phyloP scores from a whole-genome alignment of 2,113 vertebrate species.

The Lasiurus cinereus region DNA sequence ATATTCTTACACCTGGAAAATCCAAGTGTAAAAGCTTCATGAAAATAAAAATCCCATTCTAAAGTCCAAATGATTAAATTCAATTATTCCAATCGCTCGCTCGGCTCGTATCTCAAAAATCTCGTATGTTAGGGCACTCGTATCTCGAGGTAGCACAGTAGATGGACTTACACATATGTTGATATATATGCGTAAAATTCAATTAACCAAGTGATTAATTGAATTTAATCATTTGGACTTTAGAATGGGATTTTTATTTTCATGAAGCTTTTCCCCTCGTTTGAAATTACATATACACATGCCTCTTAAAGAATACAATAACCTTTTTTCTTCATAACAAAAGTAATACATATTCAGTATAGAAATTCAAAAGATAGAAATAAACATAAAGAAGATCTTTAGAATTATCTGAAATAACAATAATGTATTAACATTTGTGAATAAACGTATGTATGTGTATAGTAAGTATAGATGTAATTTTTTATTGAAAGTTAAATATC shows the following conservation, averaged over 20 bases:
- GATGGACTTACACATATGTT: no score
- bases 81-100: no score
- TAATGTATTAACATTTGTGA: background rate
- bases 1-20: background rate
- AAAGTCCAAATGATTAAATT: constrained; percentile 5
- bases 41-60: background rate
- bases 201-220: no score
- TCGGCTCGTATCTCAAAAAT: no score
- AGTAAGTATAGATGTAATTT: background rate
- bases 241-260: constrained; percentile 1
- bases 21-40: constrained; percentile 18
- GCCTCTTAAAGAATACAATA: background rate
- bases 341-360: background rate
- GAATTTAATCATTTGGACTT: background rate
- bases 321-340: background rate
- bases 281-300: constrained; percentile 8
- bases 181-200: no score
- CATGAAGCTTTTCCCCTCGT: background rate
- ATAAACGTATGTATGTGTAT: background rate
- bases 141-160: no score
- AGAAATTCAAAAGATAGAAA: constrained; percentile 1
- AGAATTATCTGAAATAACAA: constrained; percentile 28
- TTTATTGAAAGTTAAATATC: background rate
- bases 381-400: background rate
- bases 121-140: no score